Evolutionary conservation across 2,888 invertebrate species (phyloP).

Genomic region (Pheosia tremula): DNA sequence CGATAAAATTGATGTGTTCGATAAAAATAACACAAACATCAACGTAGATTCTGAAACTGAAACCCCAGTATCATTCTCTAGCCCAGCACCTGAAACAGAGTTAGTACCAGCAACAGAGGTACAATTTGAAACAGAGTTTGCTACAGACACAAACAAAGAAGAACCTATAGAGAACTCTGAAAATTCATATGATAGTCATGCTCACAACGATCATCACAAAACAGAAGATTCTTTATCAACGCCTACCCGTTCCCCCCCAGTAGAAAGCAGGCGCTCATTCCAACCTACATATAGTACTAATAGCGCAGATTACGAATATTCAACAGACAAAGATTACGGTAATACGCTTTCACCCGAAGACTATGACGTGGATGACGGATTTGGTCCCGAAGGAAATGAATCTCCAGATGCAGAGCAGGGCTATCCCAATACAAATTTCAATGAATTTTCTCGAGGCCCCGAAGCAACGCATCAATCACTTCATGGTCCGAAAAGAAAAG

Average conservation of each 20-base stretch:
- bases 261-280: constrained; percentile 67
- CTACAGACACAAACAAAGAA: constrained; percentile 39
- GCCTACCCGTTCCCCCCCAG: constrained; percentile 48
- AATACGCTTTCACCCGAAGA: constrained; percentile 56
- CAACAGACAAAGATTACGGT: constrained; percentile 65
- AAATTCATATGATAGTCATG: constrained; percentile 53
- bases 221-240: constrained; percentile 34
- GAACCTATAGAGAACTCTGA: constrained; percentile 42
- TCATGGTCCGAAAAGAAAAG: constrained; percentile 60
- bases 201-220: constrained; percentile 72
- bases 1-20: constrained; percentile 75
- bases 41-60: constrained; percentile 56
- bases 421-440: constrained; percentile 85
- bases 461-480: constrained; percentile 66
- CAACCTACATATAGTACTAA: constrained; percentile 54
- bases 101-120: constrained; percentile 33
- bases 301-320: constrained; percentile 67
- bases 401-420: constrained; percentile 76
- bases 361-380: constrained; percentile 72
- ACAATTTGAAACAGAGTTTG: constrained; percentile 32
- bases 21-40: constrained; percentile 71
- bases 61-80: constrained; percentile 32
- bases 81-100: constrained; percentile 21
- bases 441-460: constrained; percentile 76
- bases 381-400: constrained; percentile 65